These are phyloP conservation scores for Alces alces DNA, from an alignment of 2,113 vertebrate species.

Conservation along the genomic window DNA sequence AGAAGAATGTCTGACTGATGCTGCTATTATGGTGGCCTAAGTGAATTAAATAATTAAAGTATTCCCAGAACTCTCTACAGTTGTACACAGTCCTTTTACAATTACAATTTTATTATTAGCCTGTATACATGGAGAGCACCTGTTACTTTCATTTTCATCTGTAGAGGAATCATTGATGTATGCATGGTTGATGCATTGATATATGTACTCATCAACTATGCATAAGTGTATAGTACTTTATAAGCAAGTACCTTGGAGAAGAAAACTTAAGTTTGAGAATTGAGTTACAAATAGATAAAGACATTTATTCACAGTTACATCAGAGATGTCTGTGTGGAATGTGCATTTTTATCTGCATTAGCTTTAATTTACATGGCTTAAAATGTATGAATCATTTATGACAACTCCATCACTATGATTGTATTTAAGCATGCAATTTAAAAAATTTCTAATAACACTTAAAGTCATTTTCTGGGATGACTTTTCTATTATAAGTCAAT, in stretches of 20 bases:
- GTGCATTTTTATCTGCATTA: conserved; percentile 10
- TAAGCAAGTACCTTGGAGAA: not conserved
- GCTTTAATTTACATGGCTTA: not conserved
- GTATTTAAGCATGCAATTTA: not conserved
- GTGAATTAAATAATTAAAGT: not conserved
- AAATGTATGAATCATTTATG: not conserved
- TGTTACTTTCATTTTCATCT: not conserved
- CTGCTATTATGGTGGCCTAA: not conserved
- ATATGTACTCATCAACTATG: not conserved
- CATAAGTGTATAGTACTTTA: not conserved
- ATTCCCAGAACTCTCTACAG: not conserved
- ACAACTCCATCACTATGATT: not conserved
- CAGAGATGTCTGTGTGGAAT: not conserved
- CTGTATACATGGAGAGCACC: not conserved
- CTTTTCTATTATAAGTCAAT: not conserved
- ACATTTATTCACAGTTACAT: not conserved
- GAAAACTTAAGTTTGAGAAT: not conserved
- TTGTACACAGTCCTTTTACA: not conserved
- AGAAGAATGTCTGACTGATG: not conserved
- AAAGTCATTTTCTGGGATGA: not conserved
- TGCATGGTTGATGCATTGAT: not conserved
- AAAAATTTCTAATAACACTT: not conserved
- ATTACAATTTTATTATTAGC: not conserved
- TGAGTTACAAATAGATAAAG: not conserved
- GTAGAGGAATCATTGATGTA: not conserved